Percentiles rank a stretch among this genome's conserved stretches.
These are phyloP conservation scores for Nothoprocta pentlandii DNA, from an alignment of 2,113 vertebrate species.

Conservation along the genomic window DNA sequence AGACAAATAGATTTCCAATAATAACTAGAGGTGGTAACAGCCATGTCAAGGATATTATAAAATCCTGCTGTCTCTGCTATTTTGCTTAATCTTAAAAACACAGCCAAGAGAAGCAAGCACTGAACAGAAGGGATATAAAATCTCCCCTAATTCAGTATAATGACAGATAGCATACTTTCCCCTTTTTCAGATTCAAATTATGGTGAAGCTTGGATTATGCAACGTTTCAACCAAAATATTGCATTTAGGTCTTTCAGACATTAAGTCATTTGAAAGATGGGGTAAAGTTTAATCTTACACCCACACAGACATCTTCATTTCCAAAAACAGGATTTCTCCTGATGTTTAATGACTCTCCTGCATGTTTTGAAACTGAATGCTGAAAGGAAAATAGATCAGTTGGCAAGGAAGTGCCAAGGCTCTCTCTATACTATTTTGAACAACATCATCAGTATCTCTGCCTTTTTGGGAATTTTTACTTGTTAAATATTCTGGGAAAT, in stretches of 20 bases:
- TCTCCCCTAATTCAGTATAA: background rate
- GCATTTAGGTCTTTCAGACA: slow-evolving; percentile 43
- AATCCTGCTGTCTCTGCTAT: slow-evolving; percentile 37
- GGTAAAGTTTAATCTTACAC: slow-evolving; percentile 43
- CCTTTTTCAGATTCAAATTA: slow-evolving; percentile 39
- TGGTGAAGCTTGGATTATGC: slow-evolving; percentile 18
- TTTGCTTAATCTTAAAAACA: slow-evolving; percentile 45
- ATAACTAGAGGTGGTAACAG: slow-evolving; percentile 12
- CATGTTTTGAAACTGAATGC: slow-evolving; percentile 48
- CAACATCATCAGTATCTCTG: slow-evolving; percentile 29
- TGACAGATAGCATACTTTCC: slow-evolving; percentile 27
- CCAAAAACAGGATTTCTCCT: slow-evolving; percentile 47
- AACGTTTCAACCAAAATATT: slow-evolving; percentile 49
- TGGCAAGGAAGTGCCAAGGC: slow-evolving; percentile 29
- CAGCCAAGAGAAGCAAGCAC: slow-evolving; percentile 5
- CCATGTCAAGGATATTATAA: slow-evolving; percentile 31
- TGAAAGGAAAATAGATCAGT: slow-evolving; percentile 60
- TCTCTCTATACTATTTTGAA: background rate
- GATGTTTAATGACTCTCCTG: slow-evolving; percentile 46
- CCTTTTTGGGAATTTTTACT: background rate
- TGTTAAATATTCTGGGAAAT: background rate
- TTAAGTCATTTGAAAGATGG: slow-evolving; percentile 38
- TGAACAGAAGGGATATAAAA: slow-evolving; percentile 45
- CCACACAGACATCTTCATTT: slow-evolving; percentile 43
- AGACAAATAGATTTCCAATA: slow-evolving; percentile 21